Base-by-base conservation (phyloP, 35 echinoderm and acorn worm genomes). In the Stichopus chloronotus region DNA sequence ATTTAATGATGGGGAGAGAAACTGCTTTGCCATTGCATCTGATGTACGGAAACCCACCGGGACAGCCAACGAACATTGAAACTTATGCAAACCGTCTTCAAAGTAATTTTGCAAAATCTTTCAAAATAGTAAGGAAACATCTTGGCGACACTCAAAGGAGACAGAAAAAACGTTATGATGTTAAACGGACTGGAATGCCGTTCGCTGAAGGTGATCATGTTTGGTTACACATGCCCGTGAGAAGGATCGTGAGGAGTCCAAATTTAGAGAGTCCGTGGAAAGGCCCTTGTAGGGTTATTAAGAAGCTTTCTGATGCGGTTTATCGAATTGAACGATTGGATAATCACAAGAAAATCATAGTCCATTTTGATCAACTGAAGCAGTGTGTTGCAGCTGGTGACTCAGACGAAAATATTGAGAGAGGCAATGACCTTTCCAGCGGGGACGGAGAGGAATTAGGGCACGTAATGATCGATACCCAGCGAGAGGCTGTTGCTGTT, bases 261-360 rank as follows among this genome's bases (percentile, higher is more conserved):
- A 98, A 98, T 79, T 86, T 94, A 7, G 59, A 58, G 21, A 53
- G 78, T 17, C 63, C 55, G 3, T 98, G 96, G 94, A 57, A 95
- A 54, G 96, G 94, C 17, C 96, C 94, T 8, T 98, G 77, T 59
- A n/a, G 83, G 53, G 90, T 98, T 5, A 21, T 83, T 1, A 85
- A 91, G 6, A 88, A 74, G 53, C 25, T 98, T 6, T 95, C 92
- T 3, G 96, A 98, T 63, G 90, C 92, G 8, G 76, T 89, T 0
- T 95, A 93, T 71, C 77, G 84, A 1, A 95, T 98, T 11, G 92
- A 93, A 25, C 13, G 84, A 60, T 14, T 43, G n/a, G 24, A 59
- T 19, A 79, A 17, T 9, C 57, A 55, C 0, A 98, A 98, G 74
- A 57, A 14, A 10, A 56, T 91, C 24, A 58, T 95, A 6, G 81